Base-by-base conservation (phyloP, 2,797 vertebrate species). In the Euthynnus affinis region DNA sequence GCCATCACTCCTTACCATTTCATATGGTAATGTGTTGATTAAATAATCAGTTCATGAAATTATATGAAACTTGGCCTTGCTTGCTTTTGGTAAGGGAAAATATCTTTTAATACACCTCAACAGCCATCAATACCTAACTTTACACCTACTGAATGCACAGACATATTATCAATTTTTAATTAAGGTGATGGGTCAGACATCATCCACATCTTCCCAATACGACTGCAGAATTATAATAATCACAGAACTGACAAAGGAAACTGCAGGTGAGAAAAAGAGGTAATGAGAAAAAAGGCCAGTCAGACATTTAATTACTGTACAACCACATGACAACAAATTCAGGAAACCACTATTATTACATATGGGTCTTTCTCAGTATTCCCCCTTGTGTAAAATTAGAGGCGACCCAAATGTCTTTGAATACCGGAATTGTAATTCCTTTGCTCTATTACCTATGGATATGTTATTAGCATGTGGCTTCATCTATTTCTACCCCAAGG, bases 321-420 rank as follows among this genome's bases (percentile, higher is more conserved):
- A 80, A 72, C 55, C 84, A 64, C 82, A 88, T 84, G 84, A 88
- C 49, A 55, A 22, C 25, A 56, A 65, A 80, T 52, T 42, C 29
- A 52, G 23, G 64, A 79, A 71, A 75, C 23, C 62, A 77, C 51
- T 67, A 22, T 77, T 81, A 52, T 70, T 64, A 75, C 1, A 71
- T 6, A 60, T 69, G 37, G 20, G 62, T 67, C 67, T 60, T 65
- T 77, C 59, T 66, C 44, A 66, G 59, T 81, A 70, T 65, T 66
- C 27, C 20, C 32, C 18, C n/a, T 4, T 81, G 49, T 80, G 76
- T 78, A 27, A 78, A 83, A 80, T 78, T 57, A 63, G 46, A 20
- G 55, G 42, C 64, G 80, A 86, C 76, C 20, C 2, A 2, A 80
- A 75, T 72, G 72, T 63, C 78, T 88, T 83, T 85, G 78, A 87